A percentile compares a stretch with the other conserved stretches of the same genome.
Conservation (phyloP, 2,797 vertebrate genomes). For the Fringilla coelebs region DNA sequence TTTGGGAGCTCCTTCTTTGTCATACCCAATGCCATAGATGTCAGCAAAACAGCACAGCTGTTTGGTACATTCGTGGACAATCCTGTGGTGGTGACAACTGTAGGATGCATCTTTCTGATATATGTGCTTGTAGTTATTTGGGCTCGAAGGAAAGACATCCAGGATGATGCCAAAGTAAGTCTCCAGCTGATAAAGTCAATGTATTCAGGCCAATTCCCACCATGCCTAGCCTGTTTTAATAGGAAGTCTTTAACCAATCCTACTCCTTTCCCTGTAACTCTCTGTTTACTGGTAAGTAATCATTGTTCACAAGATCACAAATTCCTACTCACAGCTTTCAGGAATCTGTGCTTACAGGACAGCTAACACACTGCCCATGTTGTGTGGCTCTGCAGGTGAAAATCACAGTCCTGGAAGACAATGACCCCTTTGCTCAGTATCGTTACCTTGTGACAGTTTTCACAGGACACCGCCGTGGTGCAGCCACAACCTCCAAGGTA, state of each 20-base stretch:
- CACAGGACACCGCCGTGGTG: conserved; percentile 88
- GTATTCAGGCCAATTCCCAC: background rate
- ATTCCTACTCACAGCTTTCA: background rate
- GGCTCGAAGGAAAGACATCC: conserved; percentile 89
- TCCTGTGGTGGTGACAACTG: conserved; percentile 90
- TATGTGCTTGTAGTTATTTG: conserved; percentile 87
- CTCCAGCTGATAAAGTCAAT: background rate
- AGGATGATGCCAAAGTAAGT: conserved; percentile 88
- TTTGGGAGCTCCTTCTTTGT: conserved; percentile 94
- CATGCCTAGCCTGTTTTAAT: background rate
- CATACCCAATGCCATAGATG: conserved; percentile 86
- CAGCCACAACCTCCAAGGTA: conserved; percentile 92
- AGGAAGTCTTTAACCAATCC: background rate
- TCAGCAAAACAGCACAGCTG: conserved; percentile 84
- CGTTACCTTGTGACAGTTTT: conserved; percentile 87
- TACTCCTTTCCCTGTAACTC: background rate
- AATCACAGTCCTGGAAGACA: conserved; percentile 89
- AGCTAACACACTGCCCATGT: background rate
- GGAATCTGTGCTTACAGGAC: background rate
- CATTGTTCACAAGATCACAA: background rate
- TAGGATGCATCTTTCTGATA: conserved; percentile 83
- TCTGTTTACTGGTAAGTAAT: background rate
- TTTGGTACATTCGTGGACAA: conserved; percentile 91
- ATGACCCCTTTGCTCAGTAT: conserved; percentile 91
- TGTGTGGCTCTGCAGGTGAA: conserved; percentile 79